Evolutionary conservation across 2,797 vertebrate species (phyloP).

Genomic region (Alectoris magna): DNA sequence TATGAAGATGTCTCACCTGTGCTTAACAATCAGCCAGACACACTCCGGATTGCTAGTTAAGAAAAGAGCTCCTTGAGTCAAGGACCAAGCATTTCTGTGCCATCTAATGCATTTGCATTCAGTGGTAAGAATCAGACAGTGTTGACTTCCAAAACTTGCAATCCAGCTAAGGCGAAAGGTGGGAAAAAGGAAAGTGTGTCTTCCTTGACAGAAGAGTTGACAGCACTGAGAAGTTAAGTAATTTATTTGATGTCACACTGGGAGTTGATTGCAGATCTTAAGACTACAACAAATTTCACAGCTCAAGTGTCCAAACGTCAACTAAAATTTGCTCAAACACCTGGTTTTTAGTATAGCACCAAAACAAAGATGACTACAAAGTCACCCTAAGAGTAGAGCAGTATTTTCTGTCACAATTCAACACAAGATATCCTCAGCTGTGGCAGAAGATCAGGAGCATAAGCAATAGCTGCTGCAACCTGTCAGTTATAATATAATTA

Average conservation of each 20-base stretch:
- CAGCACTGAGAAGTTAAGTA: background rate
- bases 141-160: background rate
- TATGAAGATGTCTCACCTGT: background rate
- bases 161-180: background rate
- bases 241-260: background rate
- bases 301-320: background rate
- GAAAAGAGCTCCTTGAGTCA: background rate
- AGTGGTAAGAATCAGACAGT: background rate
- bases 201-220: background rate
- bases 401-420: background rate
- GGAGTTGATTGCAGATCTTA: background rate
- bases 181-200: background rate
- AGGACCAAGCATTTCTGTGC: background rate
- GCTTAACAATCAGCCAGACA: too few relatives aligned
- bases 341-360: accelerated
- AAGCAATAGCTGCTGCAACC: slow-evolving; percentile 26
- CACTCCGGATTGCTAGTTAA: background rate
- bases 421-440: background rate
- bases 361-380: background rate
- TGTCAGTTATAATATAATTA: background rate
- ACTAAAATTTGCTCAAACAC: background rate
- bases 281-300: background rate
- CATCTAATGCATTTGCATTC: background rate
- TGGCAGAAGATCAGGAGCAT: background rate
- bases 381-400: background rate